Percentiles rank a stretch among this genome's conserved stretches.
Conservation (phyloP, 2,797 vertebrate genomes). For the Crocidura indochinensis region DNA sequence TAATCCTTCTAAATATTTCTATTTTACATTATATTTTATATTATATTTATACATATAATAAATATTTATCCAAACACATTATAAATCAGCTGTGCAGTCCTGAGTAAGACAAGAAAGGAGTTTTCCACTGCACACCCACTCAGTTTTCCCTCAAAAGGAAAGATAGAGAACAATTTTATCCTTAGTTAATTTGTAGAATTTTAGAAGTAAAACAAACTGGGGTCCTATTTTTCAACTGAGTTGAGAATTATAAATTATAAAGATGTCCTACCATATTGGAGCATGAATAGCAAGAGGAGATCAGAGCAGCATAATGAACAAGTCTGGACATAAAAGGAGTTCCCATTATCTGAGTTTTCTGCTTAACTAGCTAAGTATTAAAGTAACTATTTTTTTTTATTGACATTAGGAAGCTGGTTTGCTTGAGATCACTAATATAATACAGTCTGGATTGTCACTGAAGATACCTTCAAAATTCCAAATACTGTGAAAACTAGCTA, state of each 20-base stretch:
- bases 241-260: neutral
- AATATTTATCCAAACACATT: neutral
- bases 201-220: neutral
- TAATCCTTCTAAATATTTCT: neutral
- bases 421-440: too few species aligned
- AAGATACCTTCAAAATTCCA: too few species aligned
- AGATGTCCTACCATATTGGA: neutral
- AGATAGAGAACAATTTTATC: too few species aligned
- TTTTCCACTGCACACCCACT: neutral
- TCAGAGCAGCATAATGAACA: neutral
- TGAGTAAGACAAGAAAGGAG: neutral
- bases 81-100: conserved; percentile 14
- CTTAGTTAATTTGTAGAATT: neutral
- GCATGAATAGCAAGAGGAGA: neutral
- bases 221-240: neutral
- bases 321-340: too few species aligned
- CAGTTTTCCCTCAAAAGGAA: neutral
- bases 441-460: too few species aligned
- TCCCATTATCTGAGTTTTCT: neutral
- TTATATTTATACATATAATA: too few species aligned
- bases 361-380: neutral
- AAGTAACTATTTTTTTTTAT: neutral
- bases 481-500: too few species aligned
- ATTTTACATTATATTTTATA: too few species aligned
- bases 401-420: too few species aligned